Base-by-base conservation (phyloP, 2,888 invertebrate genomes). In the Drosophila nr. fundita region DNA sequence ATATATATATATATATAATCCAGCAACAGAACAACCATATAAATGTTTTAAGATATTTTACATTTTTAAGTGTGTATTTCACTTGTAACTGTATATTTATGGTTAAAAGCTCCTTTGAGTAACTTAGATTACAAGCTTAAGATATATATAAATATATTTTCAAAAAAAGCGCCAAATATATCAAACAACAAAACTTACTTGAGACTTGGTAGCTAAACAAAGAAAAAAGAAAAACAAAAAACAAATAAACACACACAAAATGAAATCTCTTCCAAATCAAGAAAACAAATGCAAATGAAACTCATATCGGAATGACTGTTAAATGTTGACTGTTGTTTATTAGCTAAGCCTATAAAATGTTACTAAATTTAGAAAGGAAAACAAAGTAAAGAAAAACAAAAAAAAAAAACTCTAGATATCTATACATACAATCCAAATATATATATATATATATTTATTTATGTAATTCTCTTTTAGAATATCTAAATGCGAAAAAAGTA, bases 231-330 rank as follows among this genome's bases (percentile, higher is more conserved):
- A 4, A 45, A 13, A 21, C 7, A 24, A 38, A 21, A 45, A 24
- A 34, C 5, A 15, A 53, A 48, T 5, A 53, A 34, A 34, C 10
- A 78, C 38, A 68, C 48, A 55, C 48, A 40, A 55, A 66, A 32
- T n/a, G n/a, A 68, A 78, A 82, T 78, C 67, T 85, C 89, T 91
- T 91, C 90, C 91, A 88, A 79, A 55, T 38, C 27, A 34, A 32
- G 7, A 58, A 40, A 50, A 52, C 50, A 62, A 81, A 69, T 72
- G 70, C 68, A 82, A 80, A 45, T 69, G 80, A 83, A 83, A 70
- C 75, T 90, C 91, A 90, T 91, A 91, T 91, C 91, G 89, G 83
- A 91, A 84, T 91, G 91, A 91, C 92, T 91, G 92, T 91, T 92
- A 70, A 91, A 89, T 91, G 91, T 91, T 91, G 90, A 91, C 92